A percentile compares a stretch with the other conserved stretches of the same genome.
These are phyloP conservation scores for Papilio protenor DNA, from an alignment of 2,888 invertebrate species.

Conservation along the genomic window DNA sequence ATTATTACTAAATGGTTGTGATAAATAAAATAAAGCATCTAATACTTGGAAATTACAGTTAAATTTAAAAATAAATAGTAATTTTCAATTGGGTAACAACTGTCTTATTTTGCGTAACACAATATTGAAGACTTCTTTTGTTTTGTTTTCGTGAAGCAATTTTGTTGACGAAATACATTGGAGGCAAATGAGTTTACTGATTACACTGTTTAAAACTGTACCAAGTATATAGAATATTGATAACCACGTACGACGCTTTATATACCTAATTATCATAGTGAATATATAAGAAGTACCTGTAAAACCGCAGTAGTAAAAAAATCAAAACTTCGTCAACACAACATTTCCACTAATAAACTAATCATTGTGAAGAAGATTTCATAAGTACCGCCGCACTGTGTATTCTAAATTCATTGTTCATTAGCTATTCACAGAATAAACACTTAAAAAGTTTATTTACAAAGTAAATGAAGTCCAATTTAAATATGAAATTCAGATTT, in stretches of 20 bases:
- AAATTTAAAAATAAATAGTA: neutral
- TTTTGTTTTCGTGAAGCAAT: neutral
- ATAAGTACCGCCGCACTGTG: conserved; percentile 37
- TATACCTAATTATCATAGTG: conserved; percentile 66
- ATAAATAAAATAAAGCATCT: neutral
- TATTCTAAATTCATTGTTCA: conserved; percentile 41
- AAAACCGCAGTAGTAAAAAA: conserved; percentile 45
- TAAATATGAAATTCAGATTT: conserved; percentile 59
- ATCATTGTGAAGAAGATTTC: conserved; percentile 45
- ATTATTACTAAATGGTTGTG: neutral
- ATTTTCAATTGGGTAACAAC: neutral
- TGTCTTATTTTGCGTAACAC: neutral
- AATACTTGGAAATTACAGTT: neutral
- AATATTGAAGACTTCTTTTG: neutral
- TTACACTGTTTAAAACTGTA: neutral
- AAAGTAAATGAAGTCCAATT: conserved; percentile 55
- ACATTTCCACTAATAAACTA: conserved; percentile 42
- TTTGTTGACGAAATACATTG: neutral
- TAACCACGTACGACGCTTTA: conserved; percentile 46
- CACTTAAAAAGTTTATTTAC: conserved; percentile 51
- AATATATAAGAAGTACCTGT: conserved; percentile 48
- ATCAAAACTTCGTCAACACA: conserved; percentile 48
- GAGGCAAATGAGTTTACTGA: neutral
- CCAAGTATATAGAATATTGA: conserved; percentile 21
- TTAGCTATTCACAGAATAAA: conserved; percentile 29